Conservation (phyloP, 2,113 vertebrate genomes). For the Phodopus roborovskii region DNA sequence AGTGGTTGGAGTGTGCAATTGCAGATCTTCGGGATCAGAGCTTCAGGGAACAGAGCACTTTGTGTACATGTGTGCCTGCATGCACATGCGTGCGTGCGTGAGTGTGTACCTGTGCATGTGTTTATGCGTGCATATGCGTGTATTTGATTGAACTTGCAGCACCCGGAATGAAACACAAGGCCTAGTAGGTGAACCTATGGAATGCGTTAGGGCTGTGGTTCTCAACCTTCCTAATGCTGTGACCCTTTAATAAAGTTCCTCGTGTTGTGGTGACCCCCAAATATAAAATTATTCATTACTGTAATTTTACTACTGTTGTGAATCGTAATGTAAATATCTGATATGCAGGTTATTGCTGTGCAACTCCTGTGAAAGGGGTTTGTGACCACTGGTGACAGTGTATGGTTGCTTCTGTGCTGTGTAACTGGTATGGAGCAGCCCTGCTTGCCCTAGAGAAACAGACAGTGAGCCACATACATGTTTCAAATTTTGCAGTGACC, state of each 20-base stretch:
- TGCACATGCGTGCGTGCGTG: neutral
- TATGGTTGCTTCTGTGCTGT: too few species aligned
- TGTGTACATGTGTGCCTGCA: too few species aligned
- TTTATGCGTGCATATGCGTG: neutral
- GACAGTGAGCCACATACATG: neutral
- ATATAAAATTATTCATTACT: neutral
- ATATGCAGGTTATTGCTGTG: neutral
- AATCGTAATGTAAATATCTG: neutral
- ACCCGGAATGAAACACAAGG: neutral
- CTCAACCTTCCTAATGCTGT: neutral
- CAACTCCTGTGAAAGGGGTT: neutral
- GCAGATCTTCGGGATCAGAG: neutral
- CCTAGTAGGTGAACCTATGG: neutral
- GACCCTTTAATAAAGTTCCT: neutral
- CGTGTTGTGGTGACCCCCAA: neutral
- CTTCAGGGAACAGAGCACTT: too few species aligned
- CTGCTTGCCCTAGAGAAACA: neutral
- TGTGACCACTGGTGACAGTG: neutral
- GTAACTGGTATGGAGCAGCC: neutral
- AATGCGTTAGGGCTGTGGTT: neutral
- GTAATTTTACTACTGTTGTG: neutral
- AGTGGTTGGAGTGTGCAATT: neutral
- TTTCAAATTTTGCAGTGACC: neutral
- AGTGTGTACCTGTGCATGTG: neutral
- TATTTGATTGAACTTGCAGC: neutral